Evolutionary conservation across 2,797 vertebrate species (phyloP).

Genomic region (Microctenopoma steveboyesi): DNA sequence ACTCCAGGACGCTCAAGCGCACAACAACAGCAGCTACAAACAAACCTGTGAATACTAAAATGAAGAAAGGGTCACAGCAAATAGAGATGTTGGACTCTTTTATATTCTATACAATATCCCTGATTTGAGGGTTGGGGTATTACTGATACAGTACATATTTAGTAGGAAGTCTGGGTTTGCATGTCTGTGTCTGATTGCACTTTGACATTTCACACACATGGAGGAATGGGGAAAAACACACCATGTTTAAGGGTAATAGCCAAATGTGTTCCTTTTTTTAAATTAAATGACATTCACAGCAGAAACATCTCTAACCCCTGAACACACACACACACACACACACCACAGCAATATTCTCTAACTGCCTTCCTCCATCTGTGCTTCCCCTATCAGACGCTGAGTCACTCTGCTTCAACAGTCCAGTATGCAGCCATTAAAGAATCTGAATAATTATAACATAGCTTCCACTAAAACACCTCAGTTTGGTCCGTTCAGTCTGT

Average conservation of each 20-base stretch:
- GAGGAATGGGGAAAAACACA: background rate
- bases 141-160: background rate
- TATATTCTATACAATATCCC: background rate
- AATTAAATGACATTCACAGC: slow-evolving; percentile 39
- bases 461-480: slow-evolving; percentile 19
- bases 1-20: slow-evolving; percentile 34
- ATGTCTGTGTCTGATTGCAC: background rate
- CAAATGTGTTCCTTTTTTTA: slow-evolving; percentile 19
- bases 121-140: background rate
- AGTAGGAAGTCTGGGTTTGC: slow-evolving; percentile 4
- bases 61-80: background rate
- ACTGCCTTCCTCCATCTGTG: slow-evolving; percentile 45
- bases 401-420: slow-evolving; percentile 43
- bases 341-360: slow-evolving; percentile 12
- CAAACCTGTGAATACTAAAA: slow-evolving; percentile 32
- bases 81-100: background rate
- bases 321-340: slow-evolving; percentile 14
- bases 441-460: slow-evolving; percentile 33
- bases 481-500: background rate
- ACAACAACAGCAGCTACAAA: slow-evolving; percentile 34
- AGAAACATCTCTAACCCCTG: slow-evolving; percentile 1
- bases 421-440: slow-evolving; percentile 32
- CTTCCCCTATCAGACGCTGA: slow-evolving; percentile 44
- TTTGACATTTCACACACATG: slow-evolving; percentile 4
- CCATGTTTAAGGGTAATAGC: background rate